Conservation (phyloP, 2,113 vertebrate genomes). For the Tachysurus fulvidraco region DNA sequence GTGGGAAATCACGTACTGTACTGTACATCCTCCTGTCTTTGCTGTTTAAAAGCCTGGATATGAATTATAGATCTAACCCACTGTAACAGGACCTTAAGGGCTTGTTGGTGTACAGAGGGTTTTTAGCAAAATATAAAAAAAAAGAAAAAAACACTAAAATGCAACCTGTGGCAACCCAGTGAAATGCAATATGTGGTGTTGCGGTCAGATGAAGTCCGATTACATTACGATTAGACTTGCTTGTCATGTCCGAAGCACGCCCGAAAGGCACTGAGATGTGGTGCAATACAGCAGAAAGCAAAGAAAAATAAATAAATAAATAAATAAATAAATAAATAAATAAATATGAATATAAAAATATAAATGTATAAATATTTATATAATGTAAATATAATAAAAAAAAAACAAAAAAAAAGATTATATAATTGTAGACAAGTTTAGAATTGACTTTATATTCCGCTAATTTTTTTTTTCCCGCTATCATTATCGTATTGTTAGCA, state of each 20-base stretch:
- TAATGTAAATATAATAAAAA: too few species aligned
- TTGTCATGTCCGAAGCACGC: neutral
- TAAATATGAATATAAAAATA: too few species aligned
- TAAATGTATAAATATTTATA: too few species aligned
- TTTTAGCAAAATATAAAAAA: neutral
- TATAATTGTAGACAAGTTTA: neutral
- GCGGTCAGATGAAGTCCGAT: neutral
- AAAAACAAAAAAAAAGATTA: too few species aligned
- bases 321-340: too few species aligned
- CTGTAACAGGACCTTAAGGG: neutral
- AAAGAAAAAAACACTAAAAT: neutral
- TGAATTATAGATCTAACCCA: neutral
- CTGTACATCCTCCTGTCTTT: too few species aligned
- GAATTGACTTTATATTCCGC: neutral
- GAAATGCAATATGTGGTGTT: conserved; percentile 2
- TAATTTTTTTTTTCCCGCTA: neutral
- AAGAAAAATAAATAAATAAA: neutral
- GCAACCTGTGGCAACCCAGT: neutral
- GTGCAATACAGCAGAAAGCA: neutral
- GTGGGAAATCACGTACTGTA: neutral
- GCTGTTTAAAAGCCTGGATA: neutral
- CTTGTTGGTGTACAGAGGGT: neutral
- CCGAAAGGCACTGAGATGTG: neutral
- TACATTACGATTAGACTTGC: neutral
- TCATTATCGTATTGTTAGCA: too few species aligned